Evolutionary conservation across 2,888 invertebrate species (phyloP), one percentile per base, ranked within the genome.

Genomic region (Drosophila peninsularis): DNA sequence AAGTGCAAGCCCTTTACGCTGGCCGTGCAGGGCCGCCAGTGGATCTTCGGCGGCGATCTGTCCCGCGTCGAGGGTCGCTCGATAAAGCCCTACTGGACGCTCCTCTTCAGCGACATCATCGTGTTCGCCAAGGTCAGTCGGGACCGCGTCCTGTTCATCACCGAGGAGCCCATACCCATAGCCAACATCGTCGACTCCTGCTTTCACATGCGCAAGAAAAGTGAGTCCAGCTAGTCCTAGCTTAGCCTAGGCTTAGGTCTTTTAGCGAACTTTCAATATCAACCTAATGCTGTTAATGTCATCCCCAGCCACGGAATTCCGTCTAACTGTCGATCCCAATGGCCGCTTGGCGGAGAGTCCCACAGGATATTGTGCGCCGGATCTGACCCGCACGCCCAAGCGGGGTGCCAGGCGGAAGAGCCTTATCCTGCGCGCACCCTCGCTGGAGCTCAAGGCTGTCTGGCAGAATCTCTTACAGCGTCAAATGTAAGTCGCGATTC

Each of bases 1-100:
- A 95, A 96, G 92, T 97, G 97, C 94, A 97, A 96, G 94, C 97
- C 97, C 57, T 97, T 97, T 91, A 95, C 96, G 57, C 93, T 97
- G 91, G 96, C 96, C 88, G 95, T 96, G 82, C 95, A 96, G 55
- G 97, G 97, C 30, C 94, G 97, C 55, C 97, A 97, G 92, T 97
- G 97, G 97, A 96, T 97, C 64, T 97, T 97, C 83, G 97, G 97
- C 6, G 97, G 97, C 0, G 97, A 97, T 84, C 92, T 97, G 32
- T 95, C 96, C 13, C 94, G 96, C 73, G 96, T 97, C 2, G 97
- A 97, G 93, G 97, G 97, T 1, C 94, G 97, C 49, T 95, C 96
- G 2, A 94, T 96, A 30, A 94, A 96, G 70, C 96, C 97, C 0
- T 97, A 96, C 90, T 97, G 97, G 97, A 96, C 97, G 0, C 93